Evolutionary conservation across 37 sponge, comb jelly and placozoan species (phyloP).

Genomic region (Cliona cf. orientalis): DNA sequence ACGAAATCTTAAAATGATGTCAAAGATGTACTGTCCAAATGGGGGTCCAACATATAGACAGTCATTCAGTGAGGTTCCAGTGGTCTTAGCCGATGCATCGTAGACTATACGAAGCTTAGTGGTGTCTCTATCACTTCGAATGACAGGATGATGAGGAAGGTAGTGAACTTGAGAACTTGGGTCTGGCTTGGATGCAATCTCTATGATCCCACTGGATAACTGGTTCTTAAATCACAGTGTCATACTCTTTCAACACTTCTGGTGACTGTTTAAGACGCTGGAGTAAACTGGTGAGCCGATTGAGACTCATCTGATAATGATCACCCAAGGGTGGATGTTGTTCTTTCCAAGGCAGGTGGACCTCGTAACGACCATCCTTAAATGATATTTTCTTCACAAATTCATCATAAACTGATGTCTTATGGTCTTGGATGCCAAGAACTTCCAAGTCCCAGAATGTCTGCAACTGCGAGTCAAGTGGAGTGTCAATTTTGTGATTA

Average conservation of each 20-base stretch:
- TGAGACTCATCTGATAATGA: constrained; percentile 16
- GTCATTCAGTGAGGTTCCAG: not conserved
- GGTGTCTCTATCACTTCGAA: not conserved
- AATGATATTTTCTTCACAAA: constrained; percentile 5
- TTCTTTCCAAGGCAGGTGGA: constrained; percentile 30
- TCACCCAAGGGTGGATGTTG: constrained; percentile 11
- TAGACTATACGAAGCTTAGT: constrained; percentile 9
- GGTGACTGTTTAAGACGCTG: constrained; percentile 7
- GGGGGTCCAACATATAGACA: not conserved
- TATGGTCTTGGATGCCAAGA: constrained; percentile 7
- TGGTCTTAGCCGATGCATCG: not conserved
- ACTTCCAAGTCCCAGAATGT: constrained; percentile 11
- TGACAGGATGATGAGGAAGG: not conserved
- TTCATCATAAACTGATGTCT: not conserved
- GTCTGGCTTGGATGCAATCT: not conserved
- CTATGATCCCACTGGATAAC: constrained; percentile 10
- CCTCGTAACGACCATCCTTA: constrained; percentile 20
- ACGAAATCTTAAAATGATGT: not conserved
- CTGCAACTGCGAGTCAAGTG: constrained; percentile 16
- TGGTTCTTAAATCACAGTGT: constrained; percentile 6
- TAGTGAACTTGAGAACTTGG: not conserved
- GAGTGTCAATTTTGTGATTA: not conserved
- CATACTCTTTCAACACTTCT: constrained; percentile 6
- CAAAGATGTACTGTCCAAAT: not conserved
- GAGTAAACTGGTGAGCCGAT: constrained; percentile 2